Evolutionary conservation across 1,140 invertebrate species (phyloP).

Genomic region (Belonocnema kinseyi): DNA sequence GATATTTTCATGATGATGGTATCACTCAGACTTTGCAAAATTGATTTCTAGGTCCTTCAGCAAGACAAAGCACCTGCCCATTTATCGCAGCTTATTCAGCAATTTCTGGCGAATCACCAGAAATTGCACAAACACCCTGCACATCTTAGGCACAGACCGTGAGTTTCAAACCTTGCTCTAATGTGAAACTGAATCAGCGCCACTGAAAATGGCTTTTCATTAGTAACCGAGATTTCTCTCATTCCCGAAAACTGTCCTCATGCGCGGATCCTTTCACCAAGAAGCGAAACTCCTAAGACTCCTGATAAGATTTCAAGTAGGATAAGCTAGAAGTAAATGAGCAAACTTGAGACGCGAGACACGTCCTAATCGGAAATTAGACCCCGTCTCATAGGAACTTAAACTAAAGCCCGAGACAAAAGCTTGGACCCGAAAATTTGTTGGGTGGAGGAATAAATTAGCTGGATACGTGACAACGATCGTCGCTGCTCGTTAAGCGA

Average conservation of each 20-base stretch:
- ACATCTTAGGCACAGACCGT: no score
- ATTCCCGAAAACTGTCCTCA: not conserved
- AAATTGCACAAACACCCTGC: no score
- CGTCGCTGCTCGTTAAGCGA: slow-evolving; percentile 45
- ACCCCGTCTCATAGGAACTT: not conserved
- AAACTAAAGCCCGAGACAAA: not conserved
- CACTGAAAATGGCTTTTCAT: not conserved
- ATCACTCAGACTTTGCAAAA: no score
- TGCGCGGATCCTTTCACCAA: not conserved
- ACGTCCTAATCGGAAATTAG: slow-evolving; percentile 38
- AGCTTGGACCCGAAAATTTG: not conserved
- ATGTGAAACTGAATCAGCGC: not conserved
- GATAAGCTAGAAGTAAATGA: slow-evolving; percentile 30
- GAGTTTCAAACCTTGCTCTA: no score
- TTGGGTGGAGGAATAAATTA: not conserved
- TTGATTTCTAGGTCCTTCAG: no score
- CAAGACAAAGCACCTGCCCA: no score
- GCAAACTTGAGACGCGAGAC: slow-evolving; percentile 30
- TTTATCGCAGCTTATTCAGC: no score
- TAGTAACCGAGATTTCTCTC: slow-evolving; percentile 2
- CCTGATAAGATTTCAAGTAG: slow-evolving; percentile 30
- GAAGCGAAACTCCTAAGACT: slow-evolving; percentile 11
- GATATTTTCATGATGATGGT: no score
- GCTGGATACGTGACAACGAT: slow-evolving; percentile 21
- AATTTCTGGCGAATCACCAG: no score